These are phyloP conservation scores for Brachyhypopomus occidentalis DNA, from an alignment of 2,113 vertebrate species.

Conservation along the genomic window DNA sequence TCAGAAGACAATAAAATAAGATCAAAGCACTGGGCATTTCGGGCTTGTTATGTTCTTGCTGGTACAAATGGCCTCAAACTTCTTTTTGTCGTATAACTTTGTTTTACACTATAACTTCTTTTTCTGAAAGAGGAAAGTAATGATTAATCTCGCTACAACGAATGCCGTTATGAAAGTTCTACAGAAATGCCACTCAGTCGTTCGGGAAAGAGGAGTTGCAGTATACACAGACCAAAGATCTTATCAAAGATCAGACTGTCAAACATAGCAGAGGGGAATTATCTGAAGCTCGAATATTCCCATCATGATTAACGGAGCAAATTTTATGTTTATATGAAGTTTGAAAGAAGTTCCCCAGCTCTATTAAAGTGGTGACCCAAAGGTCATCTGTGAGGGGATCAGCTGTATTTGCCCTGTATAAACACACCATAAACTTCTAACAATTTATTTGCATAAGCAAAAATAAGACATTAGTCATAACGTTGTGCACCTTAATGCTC, in stretches of 20 bases:
- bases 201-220: slow-evolving; percentile 25
- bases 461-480: not conserved
- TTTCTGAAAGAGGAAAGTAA: not conserved
- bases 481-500: too few relatives aligned
- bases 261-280: slow-evolving; percentile 8
- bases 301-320: not conserved
- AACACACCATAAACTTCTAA: not conserved
- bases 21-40: not conserved
- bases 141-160: not conserved
- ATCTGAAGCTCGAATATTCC: not conserved
- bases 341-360: slow-evolving; percentile 1
- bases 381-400: not conserved
- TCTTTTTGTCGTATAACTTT: not conserved
- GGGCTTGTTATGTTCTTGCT: not conserved
- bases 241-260: slow-evolving; percentile 1
- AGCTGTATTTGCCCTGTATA: too few relatives aligned
- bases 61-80: not conserved
- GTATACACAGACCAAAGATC: slow-evolving; percentile 6
- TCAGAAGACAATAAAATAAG: not conserved
- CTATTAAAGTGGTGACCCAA: not conserved
- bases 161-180: slow-evolving; percentile 9
- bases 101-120: not conserved
- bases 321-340: not conserved
- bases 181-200: slow-evolving; percentile 27
- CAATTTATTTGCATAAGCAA: not conserved